Conservation (phyloP, 1,140 invertebrate genomes). For the Lanistes nyassanus region DNA sequence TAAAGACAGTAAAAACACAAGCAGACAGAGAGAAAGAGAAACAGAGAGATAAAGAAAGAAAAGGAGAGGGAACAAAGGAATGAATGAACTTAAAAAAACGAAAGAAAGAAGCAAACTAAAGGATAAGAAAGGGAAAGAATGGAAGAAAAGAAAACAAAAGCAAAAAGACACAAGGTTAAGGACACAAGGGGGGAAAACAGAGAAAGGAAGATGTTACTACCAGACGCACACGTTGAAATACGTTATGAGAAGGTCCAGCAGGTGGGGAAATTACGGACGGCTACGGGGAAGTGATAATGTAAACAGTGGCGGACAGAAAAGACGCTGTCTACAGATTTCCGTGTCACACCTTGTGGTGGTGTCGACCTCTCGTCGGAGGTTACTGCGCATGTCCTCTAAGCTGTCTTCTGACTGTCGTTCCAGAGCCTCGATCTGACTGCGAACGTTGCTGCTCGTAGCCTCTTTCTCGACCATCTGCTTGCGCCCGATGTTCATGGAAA, state of each 20-base stretch:
- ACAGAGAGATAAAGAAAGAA: too few species aligned
- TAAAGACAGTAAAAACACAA: too few species aligned
- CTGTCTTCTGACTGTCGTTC: slow-evolving; percentile 36
- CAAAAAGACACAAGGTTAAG: neutral
- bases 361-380: slow-evolving; percentile 29
- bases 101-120: too few species aligned
- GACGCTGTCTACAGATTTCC: too few species aligned
- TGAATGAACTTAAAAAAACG: too few species aligned
- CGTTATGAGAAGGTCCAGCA: neutral
- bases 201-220: too few species aligned
- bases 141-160: neutral
- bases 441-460: slow-evolving; percentile 26
- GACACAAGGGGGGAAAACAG: neutral
- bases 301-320: neutral
- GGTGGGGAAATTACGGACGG: too few species aligned
- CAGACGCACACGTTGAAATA: too few species aligned
- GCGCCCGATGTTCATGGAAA: slow-evolving; percentile 34
- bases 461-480: slow-evolving; percentile 37
- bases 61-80: too few species aligned
- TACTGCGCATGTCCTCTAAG: slow-evolving; percentile 35
- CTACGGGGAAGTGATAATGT: too few species aligned
- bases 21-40: too few species aligned
- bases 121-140: neutral
- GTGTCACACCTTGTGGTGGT: slow-evolving; percentile 17
- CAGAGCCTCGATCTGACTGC: slow-evolving; percentile 35